Evolutionary conservation across 2,797 vertebrate genomes (phyloP).

Genomic region (Sparidentex hasta): DNA sequence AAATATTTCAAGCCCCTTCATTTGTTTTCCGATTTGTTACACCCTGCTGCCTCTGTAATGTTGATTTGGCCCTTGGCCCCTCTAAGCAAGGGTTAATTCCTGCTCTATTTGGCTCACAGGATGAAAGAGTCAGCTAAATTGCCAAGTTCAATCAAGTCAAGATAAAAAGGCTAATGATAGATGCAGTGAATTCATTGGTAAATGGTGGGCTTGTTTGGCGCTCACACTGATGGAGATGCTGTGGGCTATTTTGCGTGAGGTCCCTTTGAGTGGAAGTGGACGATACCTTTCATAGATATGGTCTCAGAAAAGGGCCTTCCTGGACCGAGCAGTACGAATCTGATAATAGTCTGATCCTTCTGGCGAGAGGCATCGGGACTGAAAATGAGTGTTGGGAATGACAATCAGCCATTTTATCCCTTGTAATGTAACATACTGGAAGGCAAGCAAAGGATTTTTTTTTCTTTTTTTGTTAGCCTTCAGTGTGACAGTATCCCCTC

Average conservation of each 20-base stretch:
- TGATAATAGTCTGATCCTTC: slow-evolving; percentile 21
- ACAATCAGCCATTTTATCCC: slow-evolving; percentile 27
- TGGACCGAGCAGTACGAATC: background rate
- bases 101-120: slow-evolving; percentile 43
- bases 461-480: slow-evolving; percentile 5
- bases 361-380: background rate
- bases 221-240: slow-evolving; percentile 3
- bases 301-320: slow-evolving; percentile 4
- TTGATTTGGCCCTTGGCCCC: slow-evolving; percentile 29
- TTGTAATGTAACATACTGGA: slow-evolving; percentile 31
- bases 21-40: background rate
- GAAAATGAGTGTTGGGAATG: slow-evolving; percentile 22
- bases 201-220: background rate
- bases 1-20: slow-evolving; percentile 1
- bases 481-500: slow-evolving; percentile 13
- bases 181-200: slow-evolving; percentile 33
- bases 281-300: slow-evolving; percentile 16
- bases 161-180: slow-evolving; percentile 45
- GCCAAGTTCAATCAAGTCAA: slow-evolving; percentile 50
- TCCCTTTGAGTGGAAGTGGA: slow-evolving; percentile 15
- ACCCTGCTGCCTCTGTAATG: slow-evolving; percentile 23
- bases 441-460: slow-evolving; percentile 7
- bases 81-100: slow-evolving; percentile 40
- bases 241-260: background rate
- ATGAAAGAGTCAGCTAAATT: slow-evolving; percentile 49